These are phyloP conservation scores for Cylas formicarius DNA, from an alignment of 1,140 invertebrate species.

Conservation along the genomic window DNA sequence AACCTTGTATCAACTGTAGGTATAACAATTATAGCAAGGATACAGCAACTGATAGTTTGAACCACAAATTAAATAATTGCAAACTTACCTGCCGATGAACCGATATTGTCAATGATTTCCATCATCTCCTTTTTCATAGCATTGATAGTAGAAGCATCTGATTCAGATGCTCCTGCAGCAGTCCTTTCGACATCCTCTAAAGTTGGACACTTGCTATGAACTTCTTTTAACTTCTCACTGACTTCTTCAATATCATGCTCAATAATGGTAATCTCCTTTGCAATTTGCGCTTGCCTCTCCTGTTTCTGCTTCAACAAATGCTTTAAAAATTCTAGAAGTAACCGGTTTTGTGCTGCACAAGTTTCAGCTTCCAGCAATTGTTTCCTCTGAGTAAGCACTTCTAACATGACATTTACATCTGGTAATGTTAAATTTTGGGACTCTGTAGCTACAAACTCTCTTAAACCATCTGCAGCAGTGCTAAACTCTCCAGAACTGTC, in stretches of 20 bases:
- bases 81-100: constrained; percentile 23
- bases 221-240: constrained; percentile 57
- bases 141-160: constrained; percentile 40
- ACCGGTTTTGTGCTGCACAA: constrained; percentile 65
- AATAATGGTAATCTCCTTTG: constrained; percentile 68
- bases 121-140: constrained; percentile 54
- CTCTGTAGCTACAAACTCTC: constrained; percentile 59
- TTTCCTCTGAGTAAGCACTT: constrained; percentile 71
- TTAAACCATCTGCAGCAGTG: constrained; percentile 49
- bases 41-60: too few species aligned
- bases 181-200: constrained; percentile 42
- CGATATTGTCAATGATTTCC: constrained; percentile 51
- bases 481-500: constrained; percentile 38
- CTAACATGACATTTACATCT: constrained; percentile 76
- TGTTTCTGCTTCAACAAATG: constrained; percentile 69
- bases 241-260: constrained; percentile 73
- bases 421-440: constrained; percentile 65
- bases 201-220: constrained; percentile 49
- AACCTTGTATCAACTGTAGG: too few species aligned
- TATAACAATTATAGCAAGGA: too few species aligned
- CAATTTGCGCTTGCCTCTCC: constrained; percentile 60
- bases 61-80: too few species aligned
- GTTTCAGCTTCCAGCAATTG: constrained; percentile 74
- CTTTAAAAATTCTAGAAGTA: constrained; percentile 79
- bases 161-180: constrained; percentile 34